Conservation (phyloP, 1,140 invertebrate species). For the Drosophila busckii region DNA sequence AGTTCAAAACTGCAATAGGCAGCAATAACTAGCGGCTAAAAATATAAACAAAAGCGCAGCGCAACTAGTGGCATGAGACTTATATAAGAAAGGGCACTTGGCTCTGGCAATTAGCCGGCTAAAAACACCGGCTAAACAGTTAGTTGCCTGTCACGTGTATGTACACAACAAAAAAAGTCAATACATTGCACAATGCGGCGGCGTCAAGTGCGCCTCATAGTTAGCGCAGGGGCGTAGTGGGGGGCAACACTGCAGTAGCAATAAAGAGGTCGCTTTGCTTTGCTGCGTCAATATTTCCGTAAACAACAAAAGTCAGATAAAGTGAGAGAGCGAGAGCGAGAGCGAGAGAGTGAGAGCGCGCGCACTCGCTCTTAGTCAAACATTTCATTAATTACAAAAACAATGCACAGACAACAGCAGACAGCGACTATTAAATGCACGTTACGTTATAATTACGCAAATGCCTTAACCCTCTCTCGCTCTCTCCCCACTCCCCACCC, state of each 20-base stretch:
- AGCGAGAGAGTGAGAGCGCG: conserved; percentile 13
- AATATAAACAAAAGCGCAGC: no score
- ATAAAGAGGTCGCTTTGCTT: conserved; percentile 66
- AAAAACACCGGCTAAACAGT: conserved; percentile 49
- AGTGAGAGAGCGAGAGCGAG: conserved; percentile 8
- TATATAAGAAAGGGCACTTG: conserved; percentile 24
- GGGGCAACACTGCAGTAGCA: not conserved
- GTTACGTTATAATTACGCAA: conserved; percentile 66
- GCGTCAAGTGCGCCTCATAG: conserved; percentile 49
- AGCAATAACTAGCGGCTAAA: no score
- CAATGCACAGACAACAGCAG: conserved; percentile 6
- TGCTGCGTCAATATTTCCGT: conserved; percentile 67
- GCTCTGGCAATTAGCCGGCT: conserved; percentile 15
- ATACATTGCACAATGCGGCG: conserved; percentile 72
- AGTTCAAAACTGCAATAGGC: conserved; percentile 58
- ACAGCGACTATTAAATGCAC: conserved; percentile 31
- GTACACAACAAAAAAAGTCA: no score
- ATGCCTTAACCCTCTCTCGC: not conserved
- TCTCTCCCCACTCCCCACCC: not conserved
- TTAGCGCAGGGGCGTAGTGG: not conserved
- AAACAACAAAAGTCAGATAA: conserved; percentile 29
- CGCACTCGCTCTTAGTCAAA: conserved; percentile 6
- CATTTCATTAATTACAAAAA: conserved; percentile 36
- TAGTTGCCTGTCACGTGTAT: conserved; percentile 72
- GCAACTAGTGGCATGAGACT: no score